phyloP scores from a whole-genome alignment of 2,888 invertebrate genomes.

The Scelioninae gen. 1 region DNA sequence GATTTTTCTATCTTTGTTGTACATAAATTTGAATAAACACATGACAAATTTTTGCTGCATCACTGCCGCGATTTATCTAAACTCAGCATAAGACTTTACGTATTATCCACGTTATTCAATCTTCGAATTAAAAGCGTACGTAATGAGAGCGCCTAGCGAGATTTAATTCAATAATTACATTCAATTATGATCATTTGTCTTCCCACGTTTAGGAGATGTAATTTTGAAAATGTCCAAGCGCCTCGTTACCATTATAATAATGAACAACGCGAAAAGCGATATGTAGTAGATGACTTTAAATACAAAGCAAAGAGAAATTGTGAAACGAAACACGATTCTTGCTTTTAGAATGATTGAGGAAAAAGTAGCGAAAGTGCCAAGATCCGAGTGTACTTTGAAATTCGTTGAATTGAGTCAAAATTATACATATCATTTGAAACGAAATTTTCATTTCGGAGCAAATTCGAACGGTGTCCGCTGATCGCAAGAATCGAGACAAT shows the following conservation, averaged over 20 bases:
- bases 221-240: slow-evolving; percentile 14
- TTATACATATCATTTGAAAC: slow-evolving; percentile 66
- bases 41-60: slow-evolving; percentile 35
- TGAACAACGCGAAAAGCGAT: slow-evolving; percentile 61
- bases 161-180: slow-evolving; percentile 25
- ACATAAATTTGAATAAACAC: slow-evolving; percentile 42
- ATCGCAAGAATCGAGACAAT: slow-evolving; percentile 57
- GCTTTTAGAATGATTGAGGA: slow-evolving; percentile 68
- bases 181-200: slow-evolving; percentile 55
- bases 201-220: slow-evolving; percentile 41
- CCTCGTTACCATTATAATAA: slow-evolving; percentile 58
- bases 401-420: slow-evolving; percentile 61
- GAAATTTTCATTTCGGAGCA: slow-evolving; percentile 54
- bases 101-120: slow-evolving; percentile 33
- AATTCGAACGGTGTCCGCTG: slow-evolving; percentile 50
- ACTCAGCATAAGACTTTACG: slow-evolving; percentile 42
- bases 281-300: slow-evolving; percentile 48
- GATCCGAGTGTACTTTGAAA: slow-evolving; percentile 39
- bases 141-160: slow-evolving; percentile 19
- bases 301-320: slow-evolving; percentile 2
- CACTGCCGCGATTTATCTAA: slow-evolving; percentile 59
- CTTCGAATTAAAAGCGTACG: slow-evolving; percentile 29
- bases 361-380: slow-evolving; percentile 52
- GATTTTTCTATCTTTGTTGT: slow-evolving; percentile 61
- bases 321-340: slow-evolving; percentile 70